Evolutionary conservation across 2,888 invertebrate genomes (phyloP), one percentile per base, ranked within the genome.

Genomic region (Parascotia fuliginaria): DNA sequence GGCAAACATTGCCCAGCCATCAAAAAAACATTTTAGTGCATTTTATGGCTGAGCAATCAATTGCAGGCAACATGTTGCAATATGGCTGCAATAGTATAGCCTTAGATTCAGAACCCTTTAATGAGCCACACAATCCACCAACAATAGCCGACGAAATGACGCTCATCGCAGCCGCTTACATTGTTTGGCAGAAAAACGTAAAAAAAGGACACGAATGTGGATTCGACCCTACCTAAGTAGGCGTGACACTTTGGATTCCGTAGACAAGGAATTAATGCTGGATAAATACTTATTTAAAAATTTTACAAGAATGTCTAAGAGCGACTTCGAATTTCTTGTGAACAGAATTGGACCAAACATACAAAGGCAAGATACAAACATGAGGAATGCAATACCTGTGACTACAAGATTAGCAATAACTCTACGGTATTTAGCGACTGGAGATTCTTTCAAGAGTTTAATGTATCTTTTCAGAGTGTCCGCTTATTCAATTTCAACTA

Each of bases 281-380:
- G 46, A 55, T 43, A 41, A 34, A 24, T 19, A 47, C 16, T 34
- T 47, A 43, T 55, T 44, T 51, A 41, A 44, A n/a, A 48, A 36
- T 41, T 50, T 43, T 42, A 44, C 41, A 9, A 32, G 55, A 42
- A 56, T 56, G 55, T 51, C 55, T 27, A 44, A 44, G 44, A 41
- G 34, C 6, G 28, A 39, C 28, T 28, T 27, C 24, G 51, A 51
- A 12, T 48, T 48, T 28, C 7, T 52, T 22, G 3, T 55, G 15
- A 51, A 45, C 22, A 54, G 22, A 58, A 55, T 55, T 22, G 54
- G 48, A 51, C 58, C 58, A 32, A 58, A 42, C 29, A 58, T 55
- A 39, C 14, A 45, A 45, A 44, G 45, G 27, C 19, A 45, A 15
- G 45, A 55, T 46, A 45, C 49, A 39, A 53, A 45, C 11, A 46